Conservation (phyloP, 2,888 invertebrate species). For the Empis stercorea region DNA sequence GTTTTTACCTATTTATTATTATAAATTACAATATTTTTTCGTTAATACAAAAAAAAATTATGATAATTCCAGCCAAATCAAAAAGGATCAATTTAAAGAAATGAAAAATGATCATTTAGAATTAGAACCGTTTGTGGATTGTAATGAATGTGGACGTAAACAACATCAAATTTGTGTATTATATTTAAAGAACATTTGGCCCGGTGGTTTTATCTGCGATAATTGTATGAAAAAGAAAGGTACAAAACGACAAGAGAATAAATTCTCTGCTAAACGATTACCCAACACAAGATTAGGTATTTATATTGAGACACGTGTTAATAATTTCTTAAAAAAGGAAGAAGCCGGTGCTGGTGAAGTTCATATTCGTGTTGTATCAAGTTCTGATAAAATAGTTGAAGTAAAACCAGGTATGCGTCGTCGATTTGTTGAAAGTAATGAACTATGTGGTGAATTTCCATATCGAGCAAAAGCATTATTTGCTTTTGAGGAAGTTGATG, state of each 20-base stretch:
- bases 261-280: constrained; percentile 89
- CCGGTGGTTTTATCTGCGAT: constrained; percentile 87
- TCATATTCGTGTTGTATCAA: constrained; percentile 92
- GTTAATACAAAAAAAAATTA: too few relatives aligned
- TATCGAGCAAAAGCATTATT: constrained; percentile 97
- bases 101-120: constrained; percentile 98
- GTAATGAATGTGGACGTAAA: constrained; percentile 91
- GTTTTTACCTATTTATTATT: too few relatives aligned
- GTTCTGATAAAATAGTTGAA: constrained; percentile 95
- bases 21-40: too few relatives aligned
- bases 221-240: constrained; percentile 88
- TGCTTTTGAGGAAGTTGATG: constrained; percentile 98
- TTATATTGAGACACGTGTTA: constrained; percentile 95
- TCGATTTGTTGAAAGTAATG: constrained; percentile 75
- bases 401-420: constrained; percentile 97
- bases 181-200: constrained; percentile 93
- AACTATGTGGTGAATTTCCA: constrained; percentile 84
- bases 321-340: constrained; percentile 94
- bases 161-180: constrained; percentile 97
- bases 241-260: constrained; percentile 90
- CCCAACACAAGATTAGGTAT: constrained; percentile 90
- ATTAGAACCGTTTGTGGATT: constrained; percentile 91
- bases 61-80: too few relatives aligned
- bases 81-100: constrained; percentile 92
- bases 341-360: constrained; percentile 96